Base-by-base conservation (phyloP, 2,113 vertebrate species). In the Prinia subflava region DNA sequence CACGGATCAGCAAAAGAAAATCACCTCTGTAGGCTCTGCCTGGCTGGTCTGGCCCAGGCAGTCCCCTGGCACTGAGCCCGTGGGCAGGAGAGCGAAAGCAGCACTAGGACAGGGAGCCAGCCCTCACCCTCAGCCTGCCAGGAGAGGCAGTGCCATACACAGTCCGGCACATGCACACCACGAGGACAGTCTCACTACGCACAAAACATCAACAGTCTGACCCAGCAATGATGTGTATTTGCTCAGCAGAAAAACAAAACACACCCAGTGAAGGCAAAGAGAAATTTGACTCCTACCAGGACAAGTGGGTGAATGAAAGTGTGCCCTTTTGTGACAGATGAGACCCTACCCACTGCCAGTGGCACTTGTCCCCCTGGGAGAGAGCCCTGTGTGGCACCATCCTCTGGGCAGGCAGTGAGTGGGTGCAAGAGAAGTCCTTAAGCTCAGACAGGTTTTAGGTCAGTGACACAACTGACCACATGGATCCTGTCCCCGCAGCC, bases 401-500 rank as follows among this genome's bases (percentile, higher is more conserved):
- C 11, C 17, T 7, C 7, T 2, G 28, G 25, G 39, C 59, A 74
- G 78, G 15, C 2, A 3, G 42, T 0, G 0, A 75, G 62, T 13
- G 19, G 53, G 18, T 25, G 10, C 25, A 35, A 30, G 44, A 52
- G 39, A 59, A 79, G 49, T 33, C 52, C 62, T 55, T 24, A 44
- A 39, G 14, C 33, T 76, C 35, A 33, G 39, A 24, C 44, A 68
- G 47, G 18, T 44, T 68, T 79, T 47, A 71, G 52, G 44, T 59
- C 67, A 68, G 53, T 13, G 49, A 76, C 39, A 39, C 1, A 7
- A 52, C 6, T 10, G n/a, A 52, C 4, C 50, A 44, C 57, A 52
- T 0, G 0, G 59, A 23, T 41, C 41, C 35, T 63, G 70, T 2
- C 62, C 80, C 24, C 0, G 0, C 30, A 91, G 50, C 18, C 57